These are phyloP conservation scores for Maccullochella peelii DNA, from an alignment of 2,113 vertebrate species.

Conservation along the genomic window DNA sequence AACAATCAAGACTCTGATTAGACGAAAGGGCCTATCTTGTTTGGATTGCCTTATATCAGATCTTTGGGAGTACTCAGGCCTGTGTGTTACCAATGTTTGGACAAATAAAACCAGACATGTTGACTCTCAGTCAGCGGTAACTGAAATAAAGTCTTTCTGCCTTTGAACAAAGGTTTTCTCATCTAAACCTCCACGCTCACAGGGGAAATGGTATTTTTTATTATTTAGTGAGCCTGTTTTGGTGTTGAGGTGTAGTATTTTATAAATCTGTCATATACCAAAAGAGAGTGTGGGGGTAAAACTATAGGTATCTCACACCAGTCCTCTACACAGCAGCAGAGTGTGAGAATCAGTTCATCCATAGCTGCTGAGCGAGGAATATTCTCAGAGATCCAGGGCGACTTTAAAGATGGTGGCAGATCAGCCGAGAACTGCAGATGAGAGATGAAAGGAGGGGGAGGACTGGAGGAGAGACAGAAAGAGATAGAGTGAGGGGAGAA, in stretches of 20 bases:
- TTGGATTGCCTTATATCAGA: conserved; percentile 36
- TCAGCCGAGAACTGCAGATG: conserved; percentile 59
- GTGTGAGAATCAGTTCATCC: conserved; percentile 47
- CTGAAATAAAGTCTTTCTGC: conserved; percentile 38
- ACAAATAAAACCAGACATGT: conserved; percentile 46
- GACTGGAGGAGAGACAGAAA: conserved; percentile 27
- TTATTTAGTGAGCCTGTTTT: conserved; percentile 46
- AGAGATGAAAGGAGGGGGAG: conserved; percentile 54
- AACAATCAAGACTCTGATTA: conserved; percentile 54
- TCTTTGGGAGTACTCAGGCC: conserved; percentile 19
- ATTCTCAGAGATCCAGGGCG: conserved; percentile 50
- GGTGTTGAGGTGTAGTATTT: conserved; percentile 3
- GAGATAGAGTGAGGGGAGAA: conserved; percentile 49
- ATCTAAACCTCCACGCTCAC: conserved; percentile 18
- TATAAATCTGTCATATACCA: conserved; percentile 40
- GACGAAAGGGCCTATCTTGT: conserved; percentile 38
- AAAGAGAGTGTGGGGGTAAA: conserved; percentile 9
- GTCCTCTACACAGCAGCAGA: conserved; percentile 34
- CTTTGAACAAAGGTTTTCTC: conserved; percentile 39
- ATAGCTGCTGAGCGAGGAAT: conserved; percentile 55
- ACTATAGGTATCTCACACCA: conserved; percentile 23
- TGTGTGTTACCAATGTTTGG: conserved; percentile 22
- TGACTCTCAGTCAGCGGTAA: background rate
- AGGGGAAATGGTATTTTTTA: conserved; percentile 32
- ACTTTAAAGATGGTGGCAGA: conserved; percentile 73